Base-by-base conservation (phyloP, 2,888 invertebrate genomes). In the Cylindroiulus punctatus region DNA sequence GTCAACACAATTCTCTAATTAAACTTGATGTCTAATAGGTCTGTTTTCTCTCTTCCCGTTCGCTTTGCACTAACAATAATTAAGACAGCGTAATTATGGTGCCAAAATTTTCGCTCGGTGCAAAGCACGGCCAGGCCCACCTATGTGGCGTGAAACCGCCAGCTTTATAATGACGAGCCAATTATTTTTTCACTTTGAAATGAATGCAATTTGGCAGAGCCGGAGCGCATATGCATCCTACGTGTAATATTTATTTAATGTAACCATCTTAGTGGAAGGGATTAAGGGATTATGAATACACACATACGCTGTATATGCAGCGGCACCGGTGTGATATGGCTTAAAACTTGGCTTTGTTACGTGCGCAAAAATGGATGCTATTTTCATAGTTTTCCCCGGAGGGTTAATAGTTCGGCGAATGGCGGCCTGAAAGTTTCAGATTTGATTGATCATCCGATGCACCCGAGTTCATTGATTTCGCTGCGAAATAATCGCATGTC, bases 101-200 rank as follows among this genome's bases (percentile, higher is more conserved):
- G 65, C 65, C 65, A 26, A 65, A 65, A 26, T 65, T 65, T 65
- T 4, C 57, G 57, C 57, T 22, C 4, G n/a, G 22, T n/a, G n/a
- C 65, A 26, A 65, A 52, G 19, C 36, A 36, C 19, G 26, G 8
- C 65, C 65, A 26, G 22, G 26, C 65, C 22, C 8, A 5, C 22
- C 65, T 65, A 10, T 7, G 12, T 65, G 26, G 65, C 65, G 65
- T 65, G 65, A 65, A 65, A 65, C 65, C 65, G 26, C 65, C 2
- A 26, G 65, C 65, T 65, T 65, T 19, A 26, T 65, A 26, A 65
- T 65, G 26, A 65, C 22, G 22, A 65, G 65, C 65, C 65, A 65
- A 65, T 65, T 65, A 65, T 65, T 65, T 65, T 65, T 65, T 65
- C 65, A 65, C 65, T 65, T 65, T 65, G 22, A 65, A 65, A 65